Base-by-base conservation (phyloP, 2,113 vertebrate genomes). In the Micronycteris hirsuta region DNA sequence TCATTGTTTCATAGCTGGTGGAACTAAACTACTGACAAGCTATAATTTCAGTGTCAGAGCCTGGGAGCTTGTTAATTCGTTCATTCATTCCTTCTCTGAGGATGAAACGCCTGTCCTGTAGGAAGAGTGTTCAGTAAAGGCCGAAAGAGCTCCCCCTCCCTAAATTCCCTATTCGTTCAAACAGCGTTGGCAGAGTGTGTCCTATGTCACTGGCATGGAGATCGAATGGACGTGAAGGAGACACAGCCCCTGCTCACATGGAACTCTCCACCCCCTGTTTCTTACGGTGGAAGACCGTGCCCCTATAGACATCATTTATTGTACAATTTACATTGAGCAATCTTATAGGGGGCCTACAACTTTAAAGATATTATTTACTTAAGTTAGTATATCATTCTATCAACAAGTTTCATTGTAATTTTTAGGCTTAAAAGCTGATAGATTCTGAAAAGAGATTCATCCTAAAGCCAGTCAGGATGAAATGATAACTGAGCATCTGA, bases 381-480 rank as follows among this genome's bases (percentile, higher is more conserved):
- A 74, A 76, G 38, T 80, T 74, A 68, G 13, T 80, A 1, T 68
- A 36, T 94, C 19, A 47, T 87, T 92, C 33, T 52, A 11, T 73
- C 71, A 58, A 74, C 19, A 93, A 67, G 10, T 93, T 91, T 54
- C 26, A 22, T 87, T 65, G 41, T 49, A 77, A 96, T 73, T 89
- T 86, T 95, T 96, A 49, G 56, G 41, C 68, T 86, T 41, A 67
- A 47, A 90, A 96, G 36, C 58, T 78, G 31, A 56, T 78, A 89
- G 36, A 70, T 80, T 93, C 65, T 87, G 70, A 93, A 95, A 58
- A 91, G 58, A 92, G 86, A 70, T 94, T 89, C 56, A 58, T 45
- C n/a, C 86, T 68, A 31, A 89, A 92, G 54, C 16, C 73, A 76
- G n/a, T 54, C 76, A 43, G 22, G 38, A 52, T 86, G 76, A 95